A percentile compares a stretch with the other conserved stretches of the same genome.
phyloP scores from a whole-genome alignment of 2,888 invertebrate species.

The Microctonus brassicae region DNA sequence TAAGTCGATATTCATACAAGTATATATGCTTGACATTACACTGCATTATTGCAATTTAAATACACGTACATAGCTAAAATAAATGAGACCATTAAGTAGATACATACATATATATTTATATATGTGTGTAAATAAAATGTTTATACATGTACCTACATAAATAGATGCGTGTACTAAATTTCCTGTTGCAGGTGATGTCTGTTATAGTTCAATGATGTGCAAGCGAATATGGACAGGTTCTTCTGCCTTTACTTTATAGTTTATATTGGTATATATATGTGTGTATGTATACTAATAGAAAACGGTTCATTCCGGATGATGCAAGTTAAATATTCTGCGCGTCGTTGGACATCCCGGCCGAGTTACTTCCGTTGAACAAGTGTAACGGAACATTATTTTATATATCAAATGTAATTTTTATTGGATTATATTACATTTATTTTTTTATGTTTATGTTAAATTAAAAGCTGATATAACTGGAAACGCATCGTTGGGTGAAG shows the following conservation, averaged over 20 bases:
- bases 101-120: not conserved
- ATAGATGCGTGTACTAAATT: constrained; percentile 13
- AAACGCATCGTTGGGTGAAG: constrained; percentile 2
- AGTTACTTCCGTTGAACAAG: constrained; percentile 44
- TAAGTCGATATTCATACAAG: not conserved
- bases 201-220: constrained; percentile 21
- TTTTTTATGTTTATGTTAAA: not conserved
- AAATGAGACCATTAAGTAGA: constrained; percentile 30
- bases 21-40: not conserved
- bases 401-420: not conserved
- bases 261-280: not conserved
- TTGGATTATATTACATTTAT: not conserved
- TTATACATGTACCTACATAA: too few relatives aligned
- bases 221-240: constrained; percentile 32
- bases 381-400: constrained; percentile 35
- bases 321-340: constrained; percentile 41
- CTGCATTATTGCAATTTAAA: not conserved
- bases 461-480: not conserved
- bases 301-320: constrained; percentile 35
- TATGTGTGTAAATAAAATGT: not conserved
- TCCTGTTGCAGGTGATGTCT: constrained; percentile 35
- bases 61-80: too few relatives aligned
- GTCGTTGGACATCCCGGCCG: constrained; percentile 44
- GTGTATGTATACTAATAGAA: not conserved
- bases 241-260: constrained; percentile 14